Conservation (phyloP, 1,140 invertebrate genomes). For the Eumaeus atala region DNA sequence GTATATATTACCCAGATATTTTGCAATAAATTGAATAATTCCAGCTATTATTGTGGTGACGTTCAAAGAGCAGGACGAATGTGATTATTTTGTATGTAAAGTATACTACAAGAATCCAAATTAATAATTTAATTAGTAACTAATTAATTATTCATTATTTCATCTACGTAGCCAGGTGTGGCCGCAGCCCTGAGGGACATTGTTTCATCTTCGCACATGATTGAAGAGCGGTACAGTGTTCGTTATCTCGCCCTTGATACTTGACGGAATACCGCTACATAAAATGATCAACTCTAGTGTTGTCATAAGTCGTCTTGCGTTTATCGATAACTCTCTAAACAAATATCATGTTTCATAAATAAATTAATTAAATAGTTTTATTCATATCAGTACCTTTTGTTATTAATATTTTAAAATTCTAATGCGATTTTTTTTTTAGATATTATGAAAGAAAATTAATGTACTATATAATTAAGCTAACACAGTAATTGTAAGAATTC, state of each 20-base stretch:
- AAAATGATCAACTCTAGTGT: not conserved
- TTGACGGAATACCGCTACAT: slow-evolving; percentile 43
- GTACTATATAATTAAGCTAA: too few species aligned
- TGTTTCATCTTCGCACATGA: slow-evolving; percentile 35
- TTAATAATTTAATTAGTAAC: too few species aligned
- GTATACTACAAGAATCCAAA: too few species aligned
- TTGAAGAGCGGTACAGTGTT: slow-evolving; percentile 31
- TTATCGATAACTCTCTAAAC: slow-evolving; percentile 7
- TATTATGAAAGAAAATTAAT: too few species aligned
- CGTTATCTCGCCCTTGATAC: slow-evolving; percentile 39
- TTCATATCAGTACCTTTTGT: not conserved
- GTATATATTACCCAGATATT: too few species aligned
- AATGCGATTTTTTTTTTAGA: too few species aligned
- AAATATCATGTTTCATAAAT: not conserved
- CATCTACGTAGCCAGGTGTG: not conserved
- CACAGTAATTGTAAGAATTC: too few species aligned
- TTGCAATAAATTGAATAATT: too few species aligned
- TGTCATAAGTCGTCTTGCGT: not conserved
- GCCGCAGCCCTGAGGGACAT: slow-evolving; percentile 30
- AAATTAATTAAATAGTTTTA: not conserved
- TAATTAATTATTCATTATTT: not conserved
- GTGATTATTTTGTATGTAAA: too few species aligned
- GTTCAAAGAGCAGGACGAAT: too few species aligned
- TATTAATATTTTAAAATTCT: not conserved
- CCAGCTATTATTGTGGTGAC: too few species aligned